Evolutionary conservation across 1,140 invertebrate genomes (phyloP), one percentile per base, ranked within the genome.

Genomic region (Lysiphlebus fabarum): DNA sequence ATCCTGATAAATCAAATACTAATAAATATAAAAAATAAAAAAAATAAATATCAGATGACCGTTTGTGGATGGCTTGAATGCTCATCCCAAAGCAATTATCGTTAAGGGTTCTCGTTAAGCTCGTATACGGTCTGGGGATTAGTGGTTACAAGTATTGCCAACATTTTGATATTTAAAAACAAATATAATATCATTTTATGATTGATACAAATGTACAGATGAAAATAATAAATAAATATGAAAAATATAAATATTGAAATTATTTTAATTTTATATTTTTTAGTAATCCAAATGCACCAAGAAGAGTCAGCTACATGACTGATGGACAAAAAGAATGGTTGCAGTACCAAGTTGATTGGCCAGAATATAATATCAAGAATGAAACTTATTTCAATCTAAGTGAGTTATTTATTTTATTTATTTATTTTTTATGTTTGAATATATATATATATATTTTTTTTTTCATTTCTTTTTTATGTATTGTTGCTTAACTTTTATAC

Each of bases 341-440:
- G 57, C 83, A 85, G 62, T 89, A 87, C 65, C 85, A 88, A 50
- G 71, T 87, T 7, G 85, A 90, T 44, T 94, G 92, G 92, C 89
- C 90, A 0, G 84, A 87, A 55, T 95, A 90, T 65, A 87, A 90
- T 65, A 73, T 80, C 4, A 75, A 81, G 2, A 83, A 88, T 62
- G 87, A 91, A 69, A 83, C 83, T 11, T 93, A 90, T 76, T 78
- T 93, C 26, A 85, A 86, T 76, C 77, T 93, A 47, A 88, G 90
- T 92, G 82, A 84, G 81, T 72, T 38, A 11, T 5, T 17, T 37
- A 8, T 47, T 34, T 47, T 34, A 26, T 26, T 26, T 26, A 26
- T 26, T 26, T 26, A 26, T 26, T 26, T 26, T 26, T 26, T 26
- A 1, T 26, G 17, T 26, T 26, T 26, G 17, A 26, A 26, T 26